phyloP scores from a whole-genome alignment of 2,113 vertebrate species.

The Pachyramphus minor region DNA sequence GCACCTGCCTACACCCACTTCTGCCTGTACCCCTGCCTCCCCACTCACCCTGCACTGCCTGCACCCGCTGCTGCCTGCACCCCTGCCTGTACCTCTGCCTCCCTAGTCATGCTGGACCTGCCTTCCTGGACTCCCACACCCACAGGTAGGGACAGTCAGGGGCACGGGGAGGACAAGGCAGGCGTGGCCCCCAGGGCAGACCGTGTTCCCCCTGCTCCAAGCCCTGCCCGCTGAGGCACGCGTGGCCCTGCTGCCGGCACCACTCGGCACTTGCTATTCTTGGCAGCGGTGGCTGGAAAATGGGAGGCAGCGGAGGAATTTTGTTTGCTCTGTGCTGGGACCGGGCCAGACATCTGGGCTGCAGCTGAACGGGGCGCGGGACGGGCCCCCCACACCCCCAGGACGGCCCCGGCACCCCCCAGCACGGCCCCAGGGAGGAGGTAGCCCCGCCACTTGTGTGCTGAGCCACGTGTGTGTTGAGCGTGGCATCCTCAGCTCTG shows the following conservation, averaged over 20 bases:
- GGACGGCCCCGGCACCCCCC: not conserved
- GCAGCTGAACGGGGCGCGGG: slow-evolving; percentile 6
- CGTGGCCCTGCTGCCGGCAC: not conserved
- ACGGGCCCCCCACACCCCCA: not conserved
- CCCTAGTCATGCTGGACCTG: not conserved
- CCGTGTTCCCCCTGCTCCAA: not conserved
- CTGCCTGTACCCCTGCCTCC: not conserved
- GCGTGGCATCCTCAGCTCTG: not conserved
- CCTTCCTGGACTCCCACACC: not conserved
- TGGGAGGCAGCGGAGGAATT: slow-evolving; percentile 74
- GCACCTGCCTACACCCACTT: not conserved
- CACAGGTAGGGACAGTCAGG: not conserved
- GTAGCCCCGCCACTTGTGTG: not conserved
- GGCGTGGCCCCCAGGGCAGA: not conserved
- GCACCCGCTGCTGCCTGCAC: not conserved
- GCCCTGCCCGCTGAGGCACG: not conserved
- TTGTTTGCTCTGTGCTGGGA: slow-evolving; percentile 67
- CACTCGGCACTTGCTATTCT: slow-evolving; percentile 70
- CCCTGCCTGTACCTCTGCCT: not conserved
- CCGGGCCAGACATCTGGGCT: slow-evolving; percentile 60
- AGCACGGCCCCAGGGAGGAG: not conserved
- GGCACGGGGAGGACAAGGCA: not conserved
- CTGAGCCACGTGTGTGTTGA: not conserved
- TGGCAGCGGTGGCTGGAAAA: slow-evolving; percentile 70
- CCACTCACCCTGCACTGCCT: not conserved